Conservation (phyloP, 2,113 vertebrate species). For the Aphyosemion australe region DNA sequence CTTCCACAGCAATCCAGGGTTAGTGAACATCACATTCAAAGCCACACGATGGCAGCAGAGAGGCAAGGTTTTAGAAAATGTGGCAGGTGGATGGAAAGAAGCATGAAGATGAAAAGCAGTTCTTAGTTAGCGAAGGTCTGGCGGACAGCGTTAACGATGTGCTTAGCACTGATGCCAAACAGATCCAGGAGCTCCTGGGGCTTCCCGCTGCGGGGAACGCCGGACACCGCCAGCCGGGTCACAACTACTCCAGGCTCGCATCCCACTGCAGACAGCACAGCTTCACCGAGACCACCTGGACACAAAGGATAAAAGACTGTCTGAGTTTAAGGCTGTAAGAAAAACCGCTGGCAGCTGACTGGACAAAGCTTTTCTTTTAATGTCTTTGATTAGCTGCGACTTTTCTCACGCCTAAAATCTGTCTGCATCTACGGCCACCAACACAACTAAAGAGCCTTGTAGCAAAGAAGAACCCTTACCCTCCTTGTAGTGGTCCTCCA, state of each 20-base stretch:
- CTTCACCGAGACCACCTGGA: conserved; percentile 88
- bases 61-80: not conserved
- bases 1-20: not conserved
- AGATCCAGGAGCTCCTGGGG: conserved; percentile 82
- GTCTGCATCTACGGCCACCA: too few relatives aligned
- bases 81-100: not conserved
- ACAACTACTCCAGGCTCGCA: conserved; percentile 81
- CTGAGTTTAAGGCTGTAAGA: too few relatives aligned
- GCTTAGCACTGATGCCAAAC: conserved; percentile 84
- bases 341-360: too few relatives aligned
- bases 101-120: not conserved
- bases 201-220: conserved; percentile 83
- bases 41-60: conserved; percentile 9
- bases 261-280: conserved; percentile 81
- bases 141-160: conserved; percentile 80
- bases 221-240: conserved; percentile 79
- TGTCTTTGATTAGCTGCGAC: too few relatives aligned
- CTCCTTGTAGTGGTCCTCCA: conserved; percentile 89
- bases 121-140: conserved; percentile 76
- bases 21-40: conserved; percentile 8
- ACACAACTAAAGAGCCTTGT: too few relatives aligned
- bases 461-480: conserved; percentile 62
- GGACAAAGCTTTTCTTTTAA: too few relatives aligned
- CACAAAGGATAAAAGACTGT: not conserved
- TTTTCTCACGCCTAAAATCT: too few relatives aligned